Base-by-base conservation (phyloP, 1,140 invertebrate genomes). In the Heliconius himera region DNA sequence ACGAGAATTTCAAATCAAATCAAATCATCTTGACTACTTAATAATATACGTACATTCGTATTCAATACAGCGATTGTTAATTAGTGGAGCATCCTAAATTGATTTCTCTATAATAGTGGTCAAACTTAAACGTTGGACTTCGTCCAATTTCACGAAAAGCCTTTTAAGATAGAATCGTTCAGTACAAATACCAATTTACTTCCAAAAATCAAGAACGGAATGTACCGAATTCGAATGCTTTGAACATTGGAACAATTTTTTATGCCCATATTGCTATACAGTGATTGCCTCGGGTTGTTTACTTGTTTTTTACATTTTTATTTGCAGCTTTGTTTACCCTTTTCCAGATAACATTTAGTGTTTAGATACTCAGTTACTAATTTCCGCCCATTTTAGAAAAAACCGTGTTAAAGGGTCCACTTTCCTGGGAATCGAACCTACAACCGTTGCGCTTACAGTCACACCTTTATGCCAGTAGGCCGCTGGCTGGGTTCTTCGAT, bases 171-270 rank as follows among this genome's bases (percentile, higher is more conserved):
- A 66, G 22, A 26, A 66, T 66, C 60, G 60, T 26, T 66, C 60
- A 29, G 60, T 66, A 66, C 60, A 66, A 66, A 66, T 66, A 66
- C 22, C 60, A 66, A 66, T 66, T 66, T 66, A 66, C 22, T 66
- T 66, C 60, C 60, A 66, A 66, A 56, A 66, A 66, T 66, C 60
- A 66, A 29, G 60, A 66, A 66, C 60, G 26, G 60, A 26, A 66
- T 22, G 60, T 9, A 66, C 20, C 26, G 13, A 16, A 66, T 66
- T 66, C 60, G 11, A 22, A 66, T 3, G 8, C 22, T 66, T 66
- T 66, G 60, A 22, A 66, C 9, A 66, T 66, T 22, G 60, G 60
- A 66, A 66, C 9, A 22, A 29, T 66, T 66, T 66, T 66, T 8
- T 0, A 54, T 56, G 9, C 20, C 54, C 8, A n/a, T 56, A 56